Evolutionary conservation across 2,888 invertebrate species (phyloP).

Genomic region (Tipula lateralis): DNA sequence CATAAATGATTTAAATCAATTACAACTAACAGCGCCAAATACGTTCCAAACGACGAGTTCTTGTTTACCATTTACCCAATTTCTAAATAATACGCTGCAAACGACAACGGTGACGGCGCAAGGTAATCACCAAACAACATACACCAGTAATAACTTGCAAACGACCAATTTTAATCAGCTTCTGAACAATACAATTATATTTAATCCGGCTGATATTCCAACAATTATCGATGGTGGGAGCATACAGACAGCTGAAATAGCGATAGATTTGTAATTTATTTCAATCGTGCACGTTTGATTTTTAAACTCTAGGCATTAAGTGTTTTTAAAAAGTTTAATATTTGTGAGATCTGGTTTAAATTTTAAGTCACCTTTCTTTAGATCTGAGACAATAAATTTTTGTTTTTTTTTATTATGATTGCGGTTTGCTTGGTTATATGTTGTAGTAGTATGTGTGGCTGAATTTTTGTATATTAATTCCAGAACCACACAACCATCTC

Average conservation of each 20-base stretch:
- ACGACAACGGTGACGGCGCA: background rate
- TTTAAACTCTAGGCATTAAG: background rate
- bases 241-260: background rate
- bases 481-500: background rate
- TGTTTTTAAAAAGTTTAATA: background rate
- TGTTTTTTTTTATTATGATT: background rate
- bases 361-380: background rate
- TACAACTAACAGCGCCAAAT: background rate
- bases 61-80: background rate
- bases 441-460: background rate
- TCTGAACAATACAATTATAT: conserved; percentile 7
- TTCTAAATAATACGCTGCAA: background rate
- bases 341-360: background rate
- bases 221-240: background rate
- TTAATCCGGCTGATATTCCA: conserved; percentile 25
- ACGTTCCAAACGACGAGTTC: background rate
- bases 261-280: conserved; percentile 13
- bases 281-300: background rate
- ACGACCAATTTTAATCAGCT: conserved; percentile 15
- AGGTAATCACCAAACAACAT: background rate
- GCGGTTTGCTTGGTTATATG: background rate
- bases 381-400: background rate
- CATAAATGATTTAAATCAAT: conserved; percentile 15
- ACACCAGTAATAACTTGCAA: background rate
- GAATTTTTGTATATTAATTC: background rate